Evolutionary conservation across 2,113 vertebrate genomes (phyloP).

Genomic region (Gnathonemus longibarbis): DNA sequence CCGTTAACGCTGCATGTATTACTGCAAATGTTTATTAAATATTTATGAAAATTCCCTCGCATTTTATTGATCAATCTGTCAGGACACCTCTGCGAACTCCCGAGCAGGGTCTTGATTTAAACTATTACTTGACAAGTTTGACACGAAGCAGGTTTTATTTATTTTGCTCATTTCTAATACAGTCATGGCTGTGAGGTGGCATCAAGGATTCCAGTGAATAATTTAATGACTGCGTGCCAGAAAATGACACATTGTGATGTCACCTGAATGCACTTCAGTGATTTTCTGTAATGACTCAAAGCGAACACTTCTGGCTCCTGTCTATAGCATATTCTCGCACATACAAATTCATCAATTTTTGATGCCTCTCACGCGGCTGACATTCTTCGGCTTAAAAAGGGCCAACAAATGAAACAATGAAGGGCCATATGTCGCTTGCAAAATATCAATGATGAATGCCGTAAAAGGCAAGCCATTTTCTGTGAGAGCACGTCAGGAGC

Average conservation of each 20-base stretch:
- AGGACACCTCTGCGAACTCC: neutral
- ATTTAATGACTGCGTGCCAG: neutral
- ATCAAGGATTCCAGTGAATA: neutral
- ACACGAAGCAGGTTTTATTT: constrained; percentile 2
- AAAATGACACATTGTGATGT: neutral
- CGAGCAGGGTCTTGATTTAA: neutral
- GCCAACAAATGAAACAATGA: constrained; percentile 2
- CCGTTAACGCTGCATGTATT: neutral
- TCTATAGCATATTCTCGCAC: neutral
- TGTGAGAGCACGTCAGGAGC: constrained; percentile 38
- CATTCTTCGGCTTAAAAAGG: constrained; percentile 20
- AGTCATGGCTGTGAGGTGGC: neutral
- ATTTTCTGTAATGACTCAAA: neutral
- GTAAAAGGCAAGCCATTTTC: constrained; percentile 33
- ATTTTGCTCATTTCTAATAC: neutral
- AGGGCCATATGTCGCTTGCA: constrained; percentile 24
- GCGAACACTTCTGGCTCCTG: neutral
- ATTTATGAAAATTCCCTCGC: neutral
- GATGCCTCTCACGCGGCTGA: constrained; percentile 27
- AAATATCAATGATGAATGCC: constrained; percentile 40
- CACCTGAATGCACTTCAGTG: constrained; percentile 1
- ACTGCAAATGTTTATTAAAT: constrained; percentile 4
- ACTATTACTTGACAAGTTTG: neutral
- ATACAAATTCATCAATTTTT: constrained; percentile 29
- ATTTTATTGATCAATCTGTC: neutral